phyloP scores from a whole-genome alignment of 1,140 invertebrate genomes.

The Nephotettix cincticeps region DNA sequence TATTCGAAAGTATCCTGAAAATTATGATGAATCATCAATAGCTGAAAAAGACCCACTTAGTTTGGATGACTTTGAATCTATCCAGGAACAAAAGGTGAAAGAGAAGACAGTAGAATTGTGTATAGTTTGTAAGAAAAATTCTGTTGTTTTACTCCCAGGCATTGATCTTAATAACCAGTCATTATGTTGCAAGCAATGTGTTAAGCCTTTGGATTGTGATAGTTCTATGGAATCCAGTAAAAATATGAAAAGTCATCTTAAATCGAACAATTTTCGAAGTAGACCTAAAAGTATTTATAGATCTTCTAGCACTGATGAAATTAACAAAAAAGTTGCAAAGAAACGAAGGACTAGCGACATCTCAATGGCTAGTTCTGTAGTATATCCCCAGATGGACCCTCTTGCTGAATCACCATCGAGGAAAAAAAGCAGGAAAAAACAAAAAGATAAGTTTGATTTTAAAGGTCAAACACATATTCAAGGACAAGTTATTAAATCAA shows the following conservation, averaged over 20 bases:
- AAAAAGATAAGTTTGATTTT: not conserved
- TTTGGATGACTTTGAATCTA: conserved; percentile 18
- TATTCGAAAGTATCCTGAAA: not conserved
- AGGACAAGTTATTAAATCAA: not conserved
- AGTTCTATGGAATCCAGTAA: not conserved
- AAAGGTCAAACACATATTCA: not conserved
- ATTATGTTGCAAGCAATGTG: conserved; percentile 24
- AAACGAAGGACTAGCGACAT: not conserved
- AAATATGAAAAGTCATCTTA: not conserved
- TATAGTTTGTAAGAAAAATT: conserved; percentile 25
- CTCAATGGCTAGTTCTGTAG: not conserved
- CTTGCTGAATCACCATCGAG: not conserved
- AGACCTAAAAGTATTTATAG: not conserved
- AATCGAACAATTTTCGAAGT: too few species aligned
- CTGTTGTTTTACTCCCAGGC: conserved; percentile 7
- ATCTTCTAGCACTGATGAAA: not conserved
- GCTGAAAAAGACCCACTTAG: conserved; percentile 27
- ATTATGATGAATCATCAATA: not conserved
- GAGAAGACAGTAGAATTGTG: conserved; percentile 13
- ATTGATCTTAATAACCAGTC: conserved; percentile 13
- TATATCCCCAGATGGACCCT: not conserved
- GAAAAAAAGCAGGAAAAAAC: not conserved
- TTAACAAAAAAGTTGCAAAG: not conserved
- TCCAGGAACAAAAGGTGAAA: not conserved
- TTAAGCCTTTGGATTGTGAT: not conserved